Evolutionary conservation across 2,113 vertebrate species (phyloP).

Genomic region (Danionella cerebrum): DNA sequence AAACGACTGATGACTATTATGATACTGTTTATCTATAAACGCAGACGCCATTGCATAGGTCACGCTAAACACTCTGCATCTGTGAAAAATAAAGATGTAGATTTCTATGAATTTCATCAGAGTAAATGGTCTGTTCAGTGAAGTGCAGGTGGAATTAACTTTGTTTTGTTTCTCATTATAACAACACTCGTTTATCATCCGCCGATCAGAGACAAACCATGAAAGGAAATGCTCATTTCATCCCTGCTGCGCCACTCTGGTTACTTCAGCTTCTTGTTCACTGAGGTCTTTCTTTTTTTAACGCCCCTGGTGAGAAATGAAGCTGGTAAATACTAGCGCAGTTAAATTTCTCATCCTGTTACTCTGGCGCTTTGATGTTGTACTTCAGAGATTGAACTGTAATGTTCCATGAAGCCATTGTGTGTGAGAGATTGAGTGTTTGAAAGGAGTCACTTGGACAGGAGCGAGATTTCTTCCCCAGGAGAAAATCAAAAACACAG

Average conservation of each 20-base stretch:
- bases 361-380: constrained; percentile 2
- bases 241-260: neutral
- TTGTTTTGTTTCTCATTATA: neutral
- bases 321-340: neutral
- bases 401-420: constrained; percentile 13
- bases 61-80: no score
- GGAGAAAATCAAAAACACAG: neutral
- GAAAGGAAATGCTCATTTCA: neutral
- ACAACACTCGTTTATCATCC: neutral
- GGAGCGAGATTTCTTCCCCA: neutral
- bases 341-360: constrained; percentile 18
- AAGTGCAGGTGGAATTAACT: neutral
- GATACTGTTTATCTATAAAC: no score
- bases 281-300: neutral
- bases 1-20: no score
- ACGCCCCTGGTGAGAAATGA: neutral
- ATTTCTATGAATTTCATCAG: neutral
- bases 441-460: neutral
- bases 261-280: neutral
- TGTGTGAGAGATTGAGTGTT: neutral
- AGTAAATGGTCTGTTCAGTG: neutral
- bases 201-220: neutral
- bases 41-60: no score
- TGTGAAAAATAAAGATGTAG: neutral
- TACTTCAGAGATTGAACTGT: constrained; percentile 4